Base-by-base conservation (phyloP, 2,113 vertebrate species). In the Poicephalus gulielmi region DNA sequence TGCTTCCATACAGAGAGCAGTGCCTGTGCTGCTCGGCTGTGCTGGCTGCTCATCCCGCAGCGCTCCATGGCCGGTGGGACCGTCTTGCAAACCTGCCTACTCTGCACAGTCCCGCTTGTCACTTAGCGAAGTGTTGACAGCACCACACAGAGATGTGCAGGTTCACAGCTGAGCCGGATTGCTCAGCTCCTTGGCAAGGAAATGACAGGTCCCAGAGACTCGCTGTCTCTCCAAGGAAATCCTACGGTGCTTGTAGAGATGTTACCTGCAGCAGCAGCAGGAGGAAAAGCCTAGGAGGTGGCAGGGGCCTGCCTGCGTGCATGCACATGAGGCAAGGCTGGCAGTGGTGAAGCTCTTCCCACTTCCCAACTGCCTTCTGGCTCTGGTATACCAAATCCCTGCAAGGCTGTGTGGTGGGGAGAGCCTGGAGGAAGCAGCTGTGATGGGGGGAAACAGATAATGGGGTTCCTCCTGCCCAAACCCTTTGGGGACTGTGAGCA, bases 111-210 rank as follows among this genome's bases (percentile, higher is more conserved):
- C 94, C 83, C 1, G 14, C 31, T 86, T 92, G 60, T 43, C 91
- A 71, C 90, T 37, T 23, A 2, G 41, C 44, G 23, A 90, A 68
- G 96, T 59, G 92, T 86, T 92, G 95, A 92, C 95, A 96, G 96
- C 92, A 30, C 47, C 94, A 82, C 83, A 20, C 27, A 53, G 92
- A 55, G 83, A 2, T 0, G 80, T n/a, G 88, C 92, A 8, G 88
- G 69, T 13, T 86, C 37, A 37, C 94, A 95, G 88, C 92, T 84
- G 70, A 93, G 91, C 83, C 5, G 2, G 86, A 93, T 96, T 94
- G 95, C 94, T 96, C 94, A 88, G 83, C 83, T 93, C 74, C 80
- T 90, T 75, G 92, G 96, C 94, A 91, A 62, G 67, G 47, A 60
- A 69, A 46, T 37, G 44, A 70, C 81, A 33, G 52, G 44, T 47